phyloP scores from a whole-genome alignment of 2,888 invertebrate species.

The Leptura quadrifasciata region DNA sequence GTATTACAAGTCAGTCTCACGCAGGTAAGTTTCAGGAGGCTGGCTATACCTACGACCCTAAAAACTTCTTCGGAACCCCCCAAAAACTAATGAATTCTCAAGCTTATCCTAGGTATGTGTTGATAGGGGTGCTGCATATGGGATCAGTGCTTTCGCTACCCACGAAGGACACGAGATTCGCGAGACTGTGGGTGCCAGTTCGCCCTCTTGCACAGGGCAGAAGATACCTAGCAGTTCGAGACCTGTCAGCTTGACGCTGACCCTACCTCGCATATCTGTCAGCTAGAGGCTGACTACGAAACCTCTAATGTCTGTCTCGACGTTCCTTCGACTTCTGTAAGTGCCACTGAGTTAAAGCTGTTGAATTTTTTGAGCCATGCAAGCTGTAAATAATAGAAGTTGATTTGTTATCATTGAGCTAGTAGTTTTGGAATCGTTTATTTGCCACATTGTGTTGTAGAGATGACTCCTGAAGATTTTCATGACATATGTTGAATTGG shows the following conservation, averaged over 20 bases:
- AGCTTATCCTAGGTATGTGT: conserved; percentile 46
- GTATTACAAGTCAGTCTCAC: background rate
- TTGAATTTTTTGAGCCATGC: conserved; percentile 54
- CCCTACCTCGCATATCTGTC: conserved; percentile 45
- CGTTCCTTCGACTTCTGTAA: conserved; percentile 49
- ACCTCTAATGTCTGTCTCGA: conserved; percentile 43
- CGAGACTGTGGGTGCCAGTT: conserved; percentile 94
- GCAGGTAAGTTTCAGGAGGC: background rate
- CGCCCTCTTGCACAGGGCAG: conserved; percentile 90
- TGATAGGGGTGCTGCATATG: conserved; percentile 86
- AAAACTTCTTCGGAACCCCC: conserved; percentile 18
- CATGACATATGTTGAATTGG: background rate
- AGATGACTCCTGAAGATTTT: conserved; percentile 44
- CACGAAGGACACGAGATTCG: conserved; percentile 82
- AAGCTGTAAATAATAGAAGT: conserved; percentile 59
- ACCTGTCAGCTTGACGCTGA: conserved; percentile 48
- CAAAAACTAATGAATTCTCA: conserved; percentile 12
- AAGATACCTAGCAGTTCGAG: conserved; percentile 79
- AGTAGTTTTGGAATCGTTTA: conserved; percentile 34
- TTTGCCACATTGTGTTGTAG: conserved; percentile 10
- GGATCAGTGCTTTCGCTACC: conserved; percentile 92
- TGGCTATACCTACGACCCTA: background rate
- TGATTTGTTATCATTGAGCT: conserved; percentile 40
- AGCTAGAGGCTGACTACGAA: conserved; percentile 46
- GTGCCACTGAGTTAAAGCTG: conserved; percentile 47